Base-by-base conservation (phyloP, 2,888 invertebrate species). In the Cetonia aurata region DNA sequence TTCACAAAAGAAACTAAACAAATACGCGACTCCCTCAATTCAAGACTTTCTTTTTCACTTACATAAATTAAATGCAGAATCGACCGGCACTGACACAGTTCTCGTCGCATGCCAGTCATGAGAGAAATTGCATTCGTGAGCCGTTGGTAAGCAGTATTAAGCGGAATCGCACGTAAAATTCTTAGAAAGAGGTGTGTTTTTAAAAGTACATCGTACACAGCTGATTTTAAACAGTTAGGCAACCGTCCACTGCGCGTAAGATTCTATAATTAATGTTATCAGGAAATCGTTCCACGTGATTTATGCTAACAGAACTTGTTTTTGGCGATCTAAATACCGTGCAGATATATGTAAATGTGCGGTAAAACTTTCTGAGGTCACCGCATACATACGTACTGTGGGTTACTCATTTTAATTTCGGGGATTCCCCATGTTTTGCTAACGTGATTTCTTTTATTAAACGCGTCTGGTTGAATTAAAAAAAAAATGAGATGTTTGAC, bases 41-140 rank as follows among this genome's bases (percentile, higher is more conserved):
- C 4, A 25, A 15, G 50, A 52, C 62, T 65, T 65, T 65, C 62
- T 65, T 65, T 50, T 65, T 65, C 62, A 50, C 37, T 50, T 41
- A 48, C 37, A 65, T 52, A 65, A 52, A 60, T 60, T 33, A 48
- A 60, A 46, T 13, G n/a, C 46, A 46, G 46, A 60, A 60, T 6
- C 13, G 31, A n/a, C 60, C 15, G 55, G 37, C 62, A 65, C 50
- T 65, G 62, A 50, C 62, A 65, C 50, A 52, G 50, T 65, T 42
- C 17, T 50, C 50, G 50, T 4, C 50, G 37, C 17, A 52, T 17
- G 12, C 50, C 25, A 15, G 15, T 17, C 10, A 19, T 15, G 19
- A 37, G 55, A 33, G 55, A 56, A 56, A 56, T 37, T 56, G 55
- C 33, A n/a, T 25, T 52, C 52, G n/a, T 52, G 55, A n/a, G 33